Conservation (phyloP, 2,888 invertebrate species). For the Tipula unca region DNA sequence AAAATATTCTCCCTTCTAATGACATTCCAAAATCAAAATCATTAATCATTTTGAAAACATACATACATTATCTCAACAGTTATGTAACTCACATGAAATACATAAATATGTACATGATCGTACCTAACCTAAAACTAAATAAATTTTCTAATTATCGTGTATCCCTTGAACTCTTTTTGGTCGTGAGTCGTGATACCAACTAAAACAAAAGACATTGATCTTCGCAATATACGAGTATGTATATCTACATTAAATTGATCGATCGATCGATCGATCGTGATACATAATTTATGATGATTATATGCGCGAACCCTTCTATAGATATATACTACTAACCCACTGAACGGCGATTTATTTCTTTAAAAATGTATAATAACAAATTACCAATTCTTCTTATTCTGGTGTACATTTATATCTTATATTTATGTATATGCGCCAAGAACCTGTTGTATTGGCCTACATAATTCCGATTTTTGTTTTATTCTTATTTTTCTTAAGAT, state of each 20-base stretch:
- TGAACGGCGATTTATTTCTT: not conserved
- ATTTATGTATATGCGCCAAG: not conserved
- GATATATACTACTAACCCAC: constrained; percentile 1
- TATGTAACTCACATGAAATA: not conserved
- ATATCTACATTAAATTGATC: not conserved
- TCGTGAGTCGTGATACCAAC: not conserved
- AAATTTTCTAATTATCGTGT: not conserved
- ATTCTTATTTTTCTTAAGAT: not conserved
- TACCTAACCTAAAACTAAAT: no score
- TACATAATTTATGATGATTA: not conserved
- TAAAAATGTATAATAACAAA: not conserved
- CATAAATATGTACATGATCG: not conserved
- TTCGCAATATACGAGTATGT: no score
- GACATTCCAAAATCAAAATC: not conserved
- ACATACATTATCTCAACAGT: not conserved
- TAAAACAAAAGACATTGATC: not conserved
- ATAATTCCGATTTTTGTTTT: not conserved
- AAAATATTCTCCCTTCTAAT: not conserved
- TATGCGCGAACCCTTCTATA: not conserved
- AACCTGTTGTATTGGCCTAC: constrained; percentile 14
- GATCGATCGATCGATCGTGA: not conserved
- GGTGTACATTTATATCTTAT: not conserved
- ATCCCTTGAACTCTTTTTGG: not conserved
- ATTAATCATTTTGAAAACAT: not conserved
- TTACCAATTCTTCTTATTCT: not conserved